Evolutionary conservation across 1,140 invertebrate genomes (phyloP), one percentile per base, ranked within the genome.

Genomic region (Muscidifurax raptorellus): DNA sequence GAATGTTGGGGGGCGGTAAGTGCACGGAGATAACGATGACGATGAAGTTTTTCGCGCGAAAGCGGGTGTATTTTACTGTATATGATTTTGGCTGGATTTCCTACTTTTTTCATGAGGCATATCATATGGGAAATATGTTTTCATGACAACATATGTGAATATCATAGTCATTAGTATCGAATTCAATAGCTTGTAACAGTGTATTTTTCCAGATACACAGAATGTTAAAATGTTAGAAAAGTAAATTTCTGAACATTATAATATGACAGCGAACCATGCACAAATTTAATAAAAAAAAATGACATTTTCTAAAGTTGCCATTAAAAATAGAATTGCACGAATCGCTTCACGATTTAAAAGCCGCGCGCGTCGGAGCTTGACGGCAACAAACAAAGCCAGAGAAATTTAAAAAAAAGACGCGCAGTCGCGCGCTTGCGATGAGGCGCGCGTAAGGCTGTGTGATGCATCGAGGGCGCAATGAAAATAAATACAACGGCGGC

Each of bases 401-500:
- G 40, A 27, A 47, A 28, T 3, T 59, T 30, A 32, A 32, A 64
- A 27, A 44, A 40, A 69, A 27, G 25, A 67, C n/a, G 27, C 9
- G n/a, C 32, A 25, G n/a, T n/a, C 9, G 40, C 66, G n/a, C 9
- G 80, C 83, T 71, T 52, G 67, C 52, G 36, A n/a, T 78, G 76
- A 64, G 83, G 36, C 44, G 71, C 28, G 84, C 25, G 44, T 6
- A 15, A 71, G 67, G 40, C 66, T 30, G 64, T 22, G 64, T 9
- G 36, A n/a, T 4, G 66, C 18, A 64, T 9, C 66, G 44, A 69
- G 64, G 71, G 52, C 52, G 59, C 78, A 78, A 64, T 80, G 64
- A 67, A 80, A 83, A 83, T 83, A 69, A 13, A 44, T 40, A 64
- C 47, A 28, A 80, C 82, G 78, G 77, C 79, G 89, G 77, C 91